Evolutionary conservation across 2,113 vertebrate species (phyloP), one percentile per base, ranked within the genome.

Genomic region (Cavia porcellus): DNA sequence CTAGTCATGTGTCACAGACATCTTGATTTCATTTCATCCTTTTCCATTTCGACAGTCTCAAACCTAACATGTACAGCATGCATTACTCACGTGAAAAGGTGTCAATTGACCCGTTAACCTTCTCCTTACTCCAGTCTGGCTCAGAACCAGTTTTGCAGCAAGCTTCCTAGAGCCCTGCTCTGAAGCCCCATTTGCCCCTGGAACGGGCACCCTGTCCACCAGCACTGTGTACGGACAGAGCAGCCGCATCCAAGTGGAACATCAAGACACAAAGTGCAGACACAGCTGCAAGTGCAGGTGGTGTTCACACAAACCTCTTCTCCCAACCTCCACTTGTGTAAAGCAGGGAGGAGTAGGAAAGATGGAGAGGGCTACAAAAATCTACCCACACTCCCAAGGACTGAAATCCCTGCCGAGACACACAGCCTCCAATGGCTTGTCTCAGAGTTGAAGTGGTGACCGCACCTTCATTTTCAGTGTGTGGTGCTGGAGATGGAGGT

Each of bases 241-340:
- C 64, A 89, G 75, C 24, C 0, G 7, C 28, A 64, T 75, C 86
- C 68, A 77, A n/a, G 80, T 0, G 1, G 68, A 74, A 64, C 25
- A 93, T 38, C 1, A 35, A 92, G 59, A 84, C 20, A 79, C 68
- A 84, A 83, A 90, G 62, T 0, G 0, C 9, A 64, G 12, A 19
- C 22, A 64, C 83, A 88, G 86, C 20, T 98, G 94, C 95, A 86
- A 2, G 1, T 87, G 90, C 96, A 98, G 75, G 59, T 95, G 10
- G 91, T 42, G 6, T 52, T 28, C 68, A 89, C 90, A 92, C 88
- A 97, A 90, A 93, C 95, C 55, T 77, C 92, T n/a, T 0, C 90
- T 92, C 72, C 92, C 0, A 3, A 7, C 17, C 61, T 84, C 2
- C 25, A 70, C 89, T 77, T 94, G 24, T 86, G 95, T 82, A 89